Evolutionary conservation across 2,888 invertebrate species (phyloP).

Genomic region (Tetanocera ferruginea): DNA sequence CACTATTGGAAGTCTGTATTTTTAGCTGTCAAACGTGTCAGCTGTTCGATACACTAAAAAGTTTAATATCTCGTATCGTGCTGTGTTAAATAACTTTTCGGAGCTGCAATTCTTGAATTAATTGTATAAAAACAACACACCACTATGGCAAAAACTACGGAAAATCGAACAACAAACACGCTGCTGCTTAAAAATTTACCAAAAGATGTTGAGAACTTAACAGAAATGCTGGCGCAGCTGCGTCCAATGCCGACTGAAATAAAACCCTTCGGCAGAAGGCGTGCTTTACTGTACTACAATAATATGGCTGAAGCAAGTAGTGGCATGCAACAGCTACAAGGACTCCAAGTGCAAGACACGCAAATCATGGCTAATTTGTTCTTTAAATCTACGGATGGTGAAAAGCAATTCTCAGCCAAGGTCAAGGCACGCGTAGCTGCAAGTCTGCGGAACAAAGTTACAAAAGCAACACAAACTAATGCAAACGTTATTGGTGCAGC

Average conservation of each 20-base stretch:
- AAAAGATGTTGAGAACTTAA: slow-evolving; percentile 54
- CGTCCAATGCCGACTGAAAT: slow-evolving; percentile 52
- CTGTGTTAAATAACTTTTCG: background rate
- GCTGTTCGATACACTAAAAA: background rate
- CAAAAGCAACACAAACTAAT: slow-evolving; percentile 20
- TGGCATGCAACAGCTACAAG: slow-evolving; percentile 52
- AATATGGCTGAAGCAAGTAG: slow-evolving; percentile 47
- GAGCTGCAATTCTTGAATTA: no score
- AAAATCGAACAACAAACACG: slow-evolving; percentile 44
- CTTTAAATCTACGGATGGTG: slow-evolving; percentile 36
- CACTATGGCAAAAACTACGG: slow-evolving; percentile 38
- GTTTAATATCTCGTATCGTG: background rate
- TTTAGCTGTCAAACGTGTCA: background rate
- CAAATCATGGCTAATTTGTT: slow-evolving; percentile 39
- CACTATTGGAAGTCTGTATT: background rate
- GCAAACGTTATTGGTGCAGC: slow-evolving; percentile 43
- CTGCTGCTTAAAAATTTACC: slow-evolving; percentile 61
- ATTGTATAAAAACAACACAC: background rate
- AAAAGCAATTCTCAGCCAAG: background rate
- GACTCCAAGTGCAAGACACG: slow-evolving; percentile 40
- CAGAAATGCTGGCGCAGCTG: slow-evolving; percentile 50
- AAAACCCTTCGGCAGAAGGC: slow-evolving; percentile 57
- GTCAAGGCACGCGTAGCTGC: background rate
- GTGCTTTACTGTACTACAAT: slow-evolving; percentile 55
- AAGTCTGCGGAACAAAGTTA: background rate